These are phyloP conservation scores for Epizoanthus rinbou DNA, from an alignment of 92 coral and sea anemone genomes.

Conservation along the genomic window DNA sequence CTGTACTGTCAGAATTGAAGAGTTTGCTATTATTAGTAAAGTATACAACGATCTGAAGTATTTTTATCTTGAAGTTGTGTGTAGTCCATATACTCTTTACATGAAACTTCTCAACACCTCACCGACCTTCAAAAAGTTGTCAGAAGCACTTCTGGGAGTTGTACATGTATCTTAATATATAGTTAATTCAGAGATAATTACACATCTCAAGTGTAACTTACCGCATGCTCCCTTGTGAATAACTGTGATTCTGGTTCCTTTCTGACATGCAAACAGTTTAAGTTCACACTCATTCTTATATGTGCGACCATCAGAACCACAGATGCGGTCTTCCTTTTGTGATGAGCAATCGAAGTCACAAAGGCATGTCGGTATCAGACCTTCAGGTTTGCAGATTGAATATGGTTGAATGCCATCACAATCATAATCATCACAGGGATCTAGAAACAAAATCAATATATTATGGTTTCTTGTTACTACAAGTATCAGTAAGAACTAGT, in stretches of 20 bases:
- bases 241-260: constrained; percentile 28
- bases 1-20: too few species aligned
- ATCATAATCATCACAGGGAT: constrained; percentile 31
- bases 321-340: background rate
- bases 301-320: constrained; percentile 27
- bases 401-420: constrained; percentile 33
- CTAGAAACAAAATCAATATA: background rate
- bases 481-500: too few species aligned
- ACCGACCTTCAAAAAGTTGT: too few species aligned
- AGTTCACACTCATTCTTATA: constrained; percentile 38
- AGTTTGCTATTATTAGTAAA: too few species aligned
- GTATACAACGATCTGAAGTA: too few species aligned
- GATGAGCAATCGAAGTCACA: constrained; percentile 27
- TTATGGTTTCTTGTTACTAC: too few species aligned
- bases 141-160: background rate
- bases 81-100: too few species aligned
- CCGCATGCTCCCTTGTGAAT: constrained; percentile 26
- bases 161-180: background rate
- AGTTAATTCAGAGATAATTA: background rate
- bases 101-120: too few species aligned
- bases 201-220: background rate
- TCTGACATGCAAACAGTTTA: constrained; percentile 29
- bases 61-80: too few species aligned
- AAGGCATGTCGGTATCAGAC: background rate
- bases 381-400: constrained; percentile 20